These are phyloP conservation scores for Desmodus rotundus DNA, from an alignment of 2,113 vertebrate genomes.

Conservation along the genomic window DNA sequence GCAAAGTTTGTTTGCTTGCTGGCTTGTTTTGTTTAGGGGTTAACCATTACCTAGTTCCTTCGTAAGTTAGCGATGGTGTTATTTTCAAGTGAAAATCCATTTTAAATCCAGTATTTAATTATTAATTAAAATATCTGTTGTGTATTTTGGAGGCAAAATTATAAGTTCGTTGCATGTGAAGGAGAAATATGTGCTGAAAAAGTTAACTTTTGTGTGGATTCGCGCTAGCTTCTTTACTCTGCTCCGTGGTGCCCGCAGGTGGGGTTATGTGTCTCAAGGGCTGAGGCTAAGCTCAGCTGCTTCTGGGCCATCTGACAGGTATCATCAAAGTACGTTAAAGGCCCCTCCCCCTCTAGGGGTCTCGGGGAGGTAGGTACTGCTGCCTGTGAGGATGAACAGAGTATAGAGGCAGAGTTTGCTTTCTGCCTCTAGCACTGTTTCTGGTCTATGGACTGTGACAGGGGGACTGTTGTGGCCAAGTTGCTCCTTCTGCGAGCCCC, in stretches of 20 bases:
- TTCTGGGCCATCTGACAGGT: not conserved
- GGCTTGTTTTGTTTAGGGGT: conserved; percentile 18
- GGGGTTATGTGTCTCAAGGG: not conserved
- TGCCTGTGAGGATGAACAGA: not conserved
- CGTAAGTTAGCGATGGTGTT: conserved; percentile 16
- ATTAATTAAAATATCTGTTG: not conserved
- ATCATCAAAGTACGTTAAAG: not conserved
- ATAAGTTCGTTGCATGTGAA: not conserved
- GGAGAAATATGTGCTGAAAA: not conserved
- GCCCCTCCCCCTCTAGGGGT: not conserved
- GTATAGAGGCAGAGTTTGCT: not conserved
- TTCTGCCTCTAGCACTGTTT: not conserved
- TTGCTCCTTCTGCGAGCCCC: not conserved
- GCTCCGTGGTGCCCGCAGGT: not conserved
- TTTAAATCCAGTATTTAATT: not conserved
- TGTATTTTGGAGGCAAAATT: not conserved
- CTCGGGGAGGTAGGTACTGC: not conserved
- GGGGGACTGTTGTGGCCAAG: not conserved
- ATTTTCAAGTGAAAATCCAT: not conserved
- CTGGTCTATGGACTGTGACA: not conserved
- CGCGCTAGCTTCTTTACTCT: not conserved
- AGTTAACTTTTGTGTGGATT: not conserved
- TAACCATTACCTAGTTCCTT: not conserved
- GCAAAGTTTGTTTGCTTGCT: conserved; percentile 14
- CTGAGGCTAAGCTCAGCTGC: not conserved